Evolutionary conservation across 2,797 vertebrate species (phyloP), one percentile per base, ranked within the genome.

Genomic region (Gadopsis marmoratus): DNA sequence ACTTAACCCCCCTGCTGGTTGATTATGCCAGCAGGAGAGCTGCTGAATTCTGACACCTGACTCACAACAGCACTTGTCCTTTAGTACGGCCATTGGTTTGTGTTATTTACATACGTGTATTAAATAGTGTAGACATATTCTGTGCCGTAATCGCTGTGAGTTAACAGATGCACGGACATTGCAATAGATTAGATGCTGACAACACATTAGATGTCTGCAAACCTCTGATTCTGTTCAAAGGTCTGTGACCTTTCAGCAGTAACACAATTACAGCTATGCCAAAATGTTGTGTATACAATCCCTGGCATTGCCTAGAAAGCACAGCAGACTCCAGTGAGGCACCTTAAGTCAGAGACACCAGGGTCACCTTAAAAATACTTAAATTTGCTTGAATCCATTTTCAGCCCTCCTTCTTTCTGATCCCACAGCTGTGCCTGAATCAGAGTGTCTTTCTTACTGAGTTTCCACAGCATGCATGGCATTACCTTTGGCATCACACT

Each of bases 401-500:
- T 66, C n/a, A 58, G 29, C 26, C 35, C 7, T 16, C 8, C 8
- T 16, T 26, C 43, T 21, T 37, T 79, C 51, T 81, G 51, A 82
- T 81, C 63, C 61, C 69, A 51, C 74, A 69, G 76, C 43, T 23
- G 39, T 43, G 67, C n/a, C 41, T 21, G 56, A 39, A 63, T 61
- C 35, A 35, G 26, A 29, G 21, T 21, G 35, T 47, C n/a, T 62
- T 66, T 54, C 26, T 43, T 58, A 67, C 8, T 16, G 63, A 55
- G 5, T 78, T 75, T 48, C 48, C 12, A 65, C 59, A 61, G 53
- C 59, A 69, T 31, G 29, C 59, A 69, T 31, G 29, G 35, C 45
- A 50, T 64, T 58, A 51, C 39, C 21, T 65, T 39, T 63, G 9
- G 41, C 48, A 71, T 61, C 53, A 23, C 64, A 47, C 67, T 29